These are phyloP conservation scores for Hypomesus transpacificus DNA, from an alignment of 2,113 vertebrate species.

Conservation along the genomic window DNA sequence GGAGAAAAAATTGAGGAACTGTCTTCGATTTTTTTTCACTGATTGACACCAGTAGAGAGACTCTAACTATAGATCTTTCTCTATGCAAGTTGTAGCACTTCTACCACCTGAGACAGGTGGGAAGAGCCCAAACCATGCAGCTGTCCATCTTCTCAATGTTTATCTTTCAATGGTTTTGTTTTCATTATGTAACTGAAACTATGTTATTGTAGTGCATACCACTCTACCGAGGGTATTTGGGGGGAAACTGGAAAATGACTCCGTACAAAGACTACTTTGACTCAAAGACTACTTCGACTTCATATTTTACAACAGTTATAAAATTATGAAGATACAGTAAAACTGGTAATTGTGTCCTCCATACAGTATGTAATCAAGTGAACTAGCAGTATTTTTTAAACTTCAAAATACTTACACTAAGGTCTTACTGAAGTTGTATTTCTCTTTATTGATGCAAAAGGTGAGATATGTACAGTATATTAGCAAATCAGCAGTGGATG, in stretches of 20 bases:
- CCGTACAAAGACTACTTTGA: no score
- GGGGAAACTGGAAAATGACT: no score
- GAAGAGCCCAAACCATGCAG: constrained; percentile 9
- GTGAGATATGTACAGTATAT: constrained; percentile 3
- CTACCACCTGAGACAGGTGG: background rate
- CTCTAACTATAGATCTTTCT: constrained; percentile 18
- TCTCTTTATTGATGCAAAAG: constrained; percentile 26
- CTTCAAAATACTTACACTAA: constrained; percentile 1
- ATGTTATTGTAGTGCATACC: background rate
- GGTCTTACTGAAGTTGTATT: constrained; percentile 6
- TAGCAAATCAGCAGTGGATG: constrained; percentile 3
- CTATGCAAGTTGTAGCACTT: constrained; percentile 43
- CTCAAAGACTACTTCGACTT: no score
- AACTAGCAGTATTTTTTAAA: background rate
- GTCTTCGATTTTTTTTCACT: background rate
- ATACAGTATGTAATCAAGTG: background rate
- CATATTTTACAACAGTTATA: no score
- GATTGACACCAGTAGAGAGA: background rate
- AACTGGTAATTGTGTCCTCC: background rate
- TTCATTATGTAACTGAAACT: background rate
- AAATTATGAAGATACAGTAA: no score
- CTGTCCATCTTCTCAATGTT: constrained; percentile 1
- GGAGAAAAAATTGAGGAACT: constrained; percentile 6
- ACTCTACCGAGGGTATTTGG: no score
- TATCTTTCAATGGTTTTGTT: background rate